Evolutionary conservation across 1,140 invertebrate genomes (phyloP).

Genomic region (Caerostris extrusa): DNA sequence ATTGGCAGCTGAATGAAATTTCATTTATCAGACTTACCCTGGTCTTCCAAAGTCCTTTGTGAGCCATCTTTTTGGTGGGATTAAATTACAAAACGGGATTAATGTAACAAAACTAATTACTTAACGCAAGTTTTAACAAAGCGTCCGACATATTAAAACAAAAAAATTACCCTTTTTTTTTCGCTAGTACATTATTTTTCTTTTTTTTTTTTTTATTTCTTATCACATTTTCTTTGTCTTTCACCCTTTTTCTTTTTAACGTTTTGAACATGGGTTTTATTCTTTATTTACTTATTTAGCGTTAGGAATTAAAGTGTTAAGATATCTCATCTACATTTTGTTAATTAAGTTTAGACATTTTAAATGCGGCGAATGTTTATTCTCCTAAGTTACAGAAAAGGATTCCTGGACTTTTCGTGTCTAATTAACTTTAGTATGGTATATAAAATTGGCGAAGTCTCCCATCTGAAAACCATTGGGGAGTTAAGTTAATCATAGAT

Average conservation of each 20-base stretch:
- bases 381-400: neutral
- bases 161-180: neutral
- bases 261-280: no score
- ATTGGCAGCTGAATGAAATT: slow-evolving; percentile 52
- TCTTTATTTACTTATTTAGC: no score
- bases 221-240: neutral
- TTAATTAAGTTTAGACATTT: neutral
- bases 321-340: neutral
- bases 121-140: slow-evolving; percentile 53
- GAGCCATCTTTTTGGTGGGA: neutral
- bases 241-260: neutral
- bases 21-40: slow-evolving; percentile 34
- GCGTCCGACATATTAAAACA: neutral
- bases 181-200: no score
- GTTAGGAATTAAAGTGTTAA: neutral
- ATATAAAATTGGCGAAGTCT: neutral
- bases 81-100: slow-evolving; percentile 59
- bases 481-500: no score
- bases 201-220: no score
- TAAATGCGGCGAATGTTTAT: neutral
- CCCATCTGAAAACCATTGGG: no score
- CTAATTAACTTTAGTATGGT: neutral
- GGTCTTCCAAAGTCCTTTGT: slow-evolving; percentile 8
- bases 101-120: slow-evolving; percentile 63
- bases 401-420: neutral